phyloP scores from a whole-genome alignment of 2,888 invertebrate species.

The Eupithecia subfuscata region DNA sequence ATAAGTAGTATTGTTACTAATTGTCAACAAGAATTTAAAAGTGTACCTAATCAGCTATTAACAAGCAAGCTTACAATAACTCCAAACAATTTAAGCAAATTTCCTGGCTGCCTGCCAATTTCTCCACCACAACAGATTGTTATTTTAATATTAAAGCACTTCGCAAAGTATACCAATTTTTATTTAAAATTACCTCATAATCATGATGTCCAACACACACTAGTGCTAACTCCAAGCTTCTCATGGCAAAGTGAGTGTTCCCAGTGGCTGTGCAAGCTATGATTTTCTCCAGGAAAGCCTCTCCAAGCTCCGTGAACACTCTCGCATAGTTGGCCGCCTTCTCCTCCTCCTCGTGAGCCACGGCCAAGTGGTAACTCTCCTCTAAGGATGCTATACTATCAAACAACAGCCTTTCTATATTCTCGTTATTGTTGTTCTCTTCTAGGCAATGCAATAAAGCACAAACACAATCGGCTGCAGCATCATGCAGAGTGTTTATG shows the following conservation, averaged over 20 bases:
- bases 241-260: constrained; percentile 89
- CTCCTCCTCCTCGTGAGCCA: constrained; percentile 96
- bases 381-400: constrained; percentile 91
- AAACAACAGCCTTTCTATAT: constrained; percentile 91
- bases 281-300: constrained; percentile 94
- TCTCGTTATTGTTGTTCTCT: constrained; percentile 88
- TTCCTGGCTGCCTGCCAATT: not conserved
- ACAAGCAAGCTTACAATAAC: not conserved
- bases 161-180: not conserved
- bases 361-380: constrained; percentile 94
- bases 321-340: constrained; percentile 97
- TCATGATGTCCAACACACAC: constrained; percentile 98
- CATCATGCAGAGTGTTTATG: constrained; percentile 90
- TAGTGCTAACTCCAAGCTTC: constrained; percentile 94
- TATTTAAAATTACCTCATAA: constrained; percentile 88
- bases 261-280: constrained; percentile 86
- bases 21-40: not conserved
- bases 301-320: constrained; percentile 97
- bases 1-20: not conserved
- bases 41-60: not conserved
- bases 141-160: not conserved
- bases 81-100: not conserved
- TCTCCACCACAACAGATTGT: constrained; percentile 1
- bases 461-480: constrained; percentile 95
- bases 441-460: constrained; percentile 92